phyloP scores from a whole-genome alignment of 2,113 vertebrate species.

The Istiophorus platypterus region DNA sequence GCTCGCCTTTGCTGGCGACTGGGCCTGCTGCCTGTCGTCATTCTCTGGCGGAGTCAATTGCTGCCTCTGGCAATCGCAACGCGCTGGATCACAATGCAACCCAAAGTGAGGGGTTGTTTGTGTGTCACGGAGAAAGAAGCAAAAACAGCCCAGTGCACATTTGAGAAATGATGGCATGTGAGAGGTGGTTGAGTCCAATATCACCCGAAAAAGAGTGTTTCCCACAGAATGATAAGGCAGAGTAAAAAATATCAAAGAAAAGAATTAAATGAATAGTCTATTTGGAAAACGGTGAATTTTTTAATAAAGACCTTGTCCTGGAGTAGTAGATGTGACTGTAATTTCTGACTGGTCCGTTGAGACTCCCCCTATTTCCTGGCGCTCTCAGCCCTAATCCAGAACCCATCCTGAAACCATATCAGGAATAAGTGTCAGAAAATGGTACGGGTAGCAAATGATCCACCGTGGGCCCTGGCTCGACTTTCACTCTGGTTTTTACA shows the following conservation, averaged over 20 bases:
- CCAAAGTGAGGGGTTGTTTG: constrained; percentile 38
- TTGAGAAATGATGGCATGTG: not conserved
- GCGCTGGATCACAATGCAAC: constrained; percentile 37
- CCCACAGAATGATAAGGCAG: not conserved
- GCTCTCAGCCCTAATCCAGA: not conserved
- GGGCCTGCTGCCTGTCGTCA: constrained; percentile 40
- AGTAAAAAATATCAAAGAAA: no score
- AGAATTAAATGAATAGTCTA: no score
- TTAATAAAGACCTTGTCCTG: no score
- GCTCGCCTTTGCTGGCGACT: constrained; percentile 20
- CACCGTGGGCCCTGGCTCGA: not conserved
- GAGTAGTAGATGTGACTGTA: no score
- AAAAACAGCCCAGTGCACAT: constrained; percentile 22
- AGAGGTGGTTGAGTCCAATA: not conserved
- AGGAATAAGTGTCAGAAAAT: not conserved
- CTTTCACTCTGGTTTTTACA: constrained; percentile 22
- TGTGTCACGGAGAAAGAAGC: constrained; percentile 15
- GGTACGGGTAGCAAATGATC: not conserved
- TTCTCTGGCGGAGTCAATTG: constrained; percentile 53
- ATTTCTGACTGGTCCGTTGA: not conserved
- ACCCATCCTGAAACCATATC: not conserved
- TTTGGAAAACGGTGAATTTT: no score
- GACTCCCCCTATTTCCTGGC: not conserved
- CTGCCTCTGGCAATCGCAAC: constrained; percentile 17
- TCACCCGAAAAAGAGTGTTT: not conserved